Evolutionary conservation across 2,888 invertebrate genomes (phyloP).

Genomic region (Cabera pusaria): DNA sequence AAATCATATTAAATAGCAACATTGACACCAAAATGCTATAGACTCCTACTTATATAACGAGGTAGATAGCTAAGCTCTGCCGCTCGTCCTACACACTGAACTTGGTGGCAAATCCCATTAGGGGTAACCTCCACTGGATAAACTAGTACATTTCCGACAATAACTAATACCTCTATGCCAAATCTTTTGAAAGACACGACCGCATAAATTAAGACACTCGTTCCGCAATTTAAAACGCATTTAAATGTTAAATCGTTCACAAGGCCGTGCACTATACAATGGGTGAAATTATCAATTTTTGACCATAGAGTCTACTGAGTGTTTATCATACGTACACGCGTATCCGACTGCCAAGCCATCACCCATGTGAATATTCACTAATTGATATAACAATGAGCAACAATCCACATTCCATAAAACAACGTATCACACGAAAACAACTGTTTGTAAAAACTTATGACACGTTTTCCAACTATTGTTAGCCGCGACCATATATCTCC

Average conservation of each 20-base stretch:
- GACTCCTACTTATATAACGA: constrained; percentile 13
- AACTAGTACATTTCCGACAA: constrained; percentile 28
- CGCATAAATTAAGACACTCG: constrained; percentile 46
- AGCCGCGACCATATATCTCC: constrained; percentile 48
- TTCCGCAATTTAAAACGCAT: constrained; percentile 55
- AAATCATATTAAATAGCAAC: too few relatives aligned
- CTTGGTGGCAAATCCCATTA: constrained; percentile 49
- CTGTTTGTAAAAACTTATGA: constrained; percentile 69
- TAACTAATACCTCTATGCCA: constrained; percentile 28
- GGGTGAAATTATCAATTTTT: constrained; percentile 17
- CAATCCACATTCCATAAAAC: constrained; percentile 71
- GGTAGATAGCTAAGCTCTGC: constrained; percentile 9
- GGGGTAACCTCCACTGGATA: constrained; percentile 33
- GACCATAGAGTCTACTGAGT: constrained; percentile 10
- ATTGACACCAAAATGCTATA: too few relatives aligned
- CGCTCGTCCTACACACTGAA: constrained; percentile 27
- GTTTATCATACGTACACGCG: constrained; percentile 67
- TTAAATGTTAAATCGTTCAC: constrained; percentile 66
- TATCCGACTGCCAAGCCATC: constrained; percentile 83
- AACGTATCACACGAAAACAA: constrained; percentile 70
- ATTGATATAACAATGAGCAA: constrained; percentile 65
- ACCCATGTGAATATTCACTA: constrained; percentile 80
- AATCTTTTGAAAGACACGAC: constrained; percentile 37
- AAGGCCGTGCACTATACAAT: constrained; percentile 53
- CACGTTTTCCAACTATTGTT: constrained; percentile 70